Evolutionary conservation across 2,888 invertebrate genomes (phyloP).

Genomic region (Tenthredo notha): DNA sequence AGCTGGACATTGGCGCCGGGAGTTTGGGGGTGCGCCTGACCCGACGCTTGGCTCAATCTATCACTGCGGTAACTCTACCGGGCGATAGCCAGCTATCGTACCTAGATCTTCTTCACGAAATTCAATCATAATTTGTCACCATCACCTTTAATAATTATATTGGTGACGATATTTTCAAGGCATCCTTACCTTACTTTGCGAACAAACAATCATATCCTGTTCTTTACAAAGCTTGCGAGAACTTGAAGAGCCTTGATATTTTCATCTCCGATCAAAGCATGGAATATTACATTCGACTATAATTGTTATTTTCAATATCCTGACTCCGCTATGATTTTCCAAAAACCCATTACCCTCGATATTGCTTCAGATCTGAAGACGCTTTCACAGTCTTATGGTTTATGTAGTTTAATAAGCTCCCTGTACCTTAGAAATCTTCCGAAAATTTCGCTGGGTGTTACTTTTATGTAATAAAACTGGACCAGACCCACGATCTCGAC

Average conservation of each 20-base stretch:
- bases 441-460: background rate
- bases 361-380: background rate
- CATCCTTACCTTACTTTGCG: background rate
- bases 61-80: slow-evolving; percentile 43
- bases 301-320: background rate
- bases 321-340: background rate
- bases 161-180: slow-evolving; percentile 29
- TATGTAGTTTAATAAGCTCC: background rate
- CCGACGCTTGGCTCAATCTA: slow-evolving; percentile 48
- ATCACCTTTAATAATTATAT: slow-evolving; percentile 31
- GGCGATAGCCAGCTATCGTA: slow-evolving; percentile 44
- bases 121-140: slow-evolving; percentile 50
- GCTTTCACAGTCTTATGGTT: background rate
- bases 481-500: background rate
- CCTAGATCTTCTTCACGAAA: slow-evolving; percentile 43
- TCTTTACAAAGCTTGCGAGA: background rate
- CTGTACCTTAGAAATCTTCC: background rate
- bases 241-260: background rate
- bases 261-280: background rate
- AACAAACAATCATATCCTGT: background rate
- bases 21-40: slow-evolving; percentile 48
- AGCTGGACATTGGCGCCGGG: slow-evolving; percentile 53
- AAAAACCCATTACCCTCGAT: background rate
- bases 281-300: background rate
- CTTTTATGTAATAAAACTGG: background rate